These are phyloP conservation scores for Brachyopa scutellaris DNA, from an alignment of 2,888 invertebrate genomes.

Conservation along the genomic window DNA sequence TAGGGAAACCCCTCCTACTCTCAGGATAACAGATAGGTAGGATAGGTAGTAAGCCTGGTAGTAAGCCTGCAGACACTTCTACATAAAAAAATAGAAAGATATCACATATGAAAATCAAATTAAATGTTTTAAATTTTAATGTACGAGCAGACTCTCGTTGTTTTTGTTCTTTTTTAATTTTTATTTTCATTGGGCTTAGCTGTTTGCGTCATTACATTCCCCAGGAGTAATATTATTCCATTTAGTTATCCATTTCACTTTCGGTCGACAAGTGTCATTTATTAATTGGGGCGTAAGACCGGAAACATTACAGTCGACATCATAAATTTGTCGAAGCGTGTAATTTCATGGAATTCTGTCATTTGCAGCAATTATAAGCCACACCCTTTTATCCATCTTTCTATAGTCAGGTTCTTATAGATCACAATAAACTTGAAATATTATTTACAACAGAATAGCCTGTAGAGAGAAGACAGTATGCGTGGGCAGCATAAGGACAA, in stretches of 20 bases:
- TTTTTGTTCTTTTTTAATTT: not conserved
- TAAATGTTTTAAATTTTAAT: constrained; percentile 29
- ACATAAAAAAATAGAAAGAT: too few relatives aligned
- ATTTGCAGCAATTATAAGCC: not conserved
- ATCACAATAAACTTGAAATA: too few relatives aligned
- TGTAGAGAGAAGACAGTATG: too few relatives aligned
- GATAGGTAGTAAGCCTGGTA: too few relatives aligned
- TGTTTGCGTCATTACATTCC: not conserved
- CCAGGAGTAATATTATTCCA: constrained; percentile 4
- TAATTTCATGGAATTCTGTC: constrained; percentile 11
- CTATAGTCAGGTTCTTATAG: too few relatives aligned
- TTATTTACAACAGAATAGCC: too few relatives aligned
- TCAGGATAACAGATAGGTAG: too few relatives aligned
- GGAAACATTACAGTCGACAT: constrained; percentile 32
- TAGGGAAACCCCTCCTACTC: too few relatives aligned
- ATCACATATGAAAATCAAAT: too few relatives aligned
- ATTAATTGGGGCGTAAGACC: constrained; percentile 19
- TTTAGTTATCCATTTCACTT: constrained; percentile 25
- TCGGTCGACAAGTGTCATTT: constrained; percentile 15
- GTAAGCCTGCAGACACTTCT: too few relatives aligned
- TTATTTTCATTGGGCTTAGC: not conserved
- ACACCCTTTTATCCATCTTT: too few relatives aligned
- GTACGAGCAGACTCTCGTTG: constrained; percentile 1
- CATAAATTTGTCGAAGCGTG: not conserved
- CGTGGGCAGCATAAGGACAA: too few relatives aligned